phyloP scores from a whole-genome alignment of 2,888 invertebrate genomes.

The Hypomecis atomaria region DNA sequence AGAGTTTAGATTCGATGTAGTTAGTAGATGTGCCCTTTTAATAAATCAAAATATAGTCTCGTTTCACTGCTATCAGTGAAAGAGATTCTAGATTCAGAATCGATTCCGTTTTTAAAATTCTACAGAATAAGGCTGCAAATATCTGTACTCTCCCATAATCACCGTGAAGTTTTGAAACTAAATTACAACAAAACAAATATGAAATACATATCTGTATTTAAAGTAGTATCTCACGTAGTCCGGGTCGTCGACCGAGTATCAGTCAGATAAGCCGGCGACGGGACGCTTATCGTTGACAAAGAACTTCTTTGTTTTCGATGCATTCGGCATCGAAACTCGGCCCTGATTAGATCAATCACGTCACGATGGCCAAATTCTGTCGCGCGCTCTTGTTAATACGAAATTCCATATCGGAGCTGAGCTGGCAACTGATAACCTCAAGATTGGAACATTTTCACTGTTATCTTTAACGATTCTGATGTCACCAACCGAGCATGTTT shows the following conservation, averaged over 20 bases:
- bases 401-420: constrained; percentile 8
- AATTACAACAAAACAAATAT: constrained; percentile 22
- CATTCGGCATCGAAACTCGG: constrained; percentile 62
- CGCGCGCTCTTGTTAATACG: constrained; percentile 9
- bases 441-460: constrained; percentile 14
- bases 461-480: constrained; percentile 12
- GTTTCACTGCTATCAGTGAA: too few relatives aligned
- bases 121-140: background rate
- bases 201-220: constrained; percentile 37
- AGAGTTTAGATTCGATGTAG: too few relatives aligned
- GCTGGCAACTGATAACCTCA: constrained; percentile 19
- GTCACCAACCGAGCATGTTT: constrained; percentile 2
- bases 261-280: constrained; percentile 74
- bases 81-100: too few relatives aligned
- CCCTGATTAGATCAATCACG: constrained; percentile 70
- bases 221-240: constrained; percentile 44
- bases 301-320: constrained; percentile 77
- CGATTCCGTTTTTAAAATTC: too few relatives aligned
- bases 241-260: constrained; percentile 79
- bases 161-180: constrained; percentile 13
- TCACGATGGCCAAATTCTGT: constrained; percentile 11
- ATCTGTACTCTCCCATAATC: background rate
- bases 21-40: too few relatives aligned
- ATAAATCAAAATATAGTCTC: too few relatives aligned
- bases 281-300: constrained; percentile 77